Conservation (phyloP, 2,113 vertebrate genomes). For the Pristiophorus japonicus region DNA sequence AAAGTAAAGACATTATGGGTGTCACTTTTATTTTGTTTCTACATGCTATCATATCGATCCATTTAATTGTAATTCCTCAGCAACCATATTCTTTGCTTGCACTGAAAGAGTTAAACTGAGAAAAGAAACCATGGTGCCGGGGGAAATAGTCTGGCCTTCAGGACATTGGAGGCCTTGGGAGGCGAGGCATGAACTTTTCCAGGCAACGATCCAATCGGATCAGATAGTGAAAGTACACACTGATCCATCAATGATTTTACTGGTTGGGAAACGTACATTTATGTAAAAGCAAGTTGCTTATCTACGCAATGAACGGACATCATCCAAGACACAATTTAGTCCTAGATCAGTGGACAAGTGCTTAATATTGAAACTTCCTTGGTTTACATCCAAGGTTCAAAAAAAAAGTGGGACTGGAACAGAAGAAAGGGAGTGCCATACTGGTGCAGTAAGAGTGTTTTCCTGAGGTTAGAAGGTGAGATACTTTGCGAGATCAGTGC, state of each 20-base stretch:
- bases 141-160: not conserved
- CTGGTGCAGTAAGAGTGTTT: too few species aligned
- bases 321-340: not conserved
- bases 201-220: not conserved
- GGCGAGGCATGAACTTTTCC: not conserved
- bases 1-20: not conserved
- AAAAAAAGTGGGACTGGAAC: not conserved
- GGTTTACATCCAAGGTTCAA: not conserved
- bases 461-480: not conserved
- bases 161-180: not conserved
- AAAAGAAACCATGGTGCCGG: not conserved
- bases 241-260: slow-evolving; percentile 9
- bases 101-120: not conserved
- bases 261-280: slow-evolving; percentile 1
- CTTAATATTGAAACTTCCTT: not conserved
- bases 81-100: not conserved
- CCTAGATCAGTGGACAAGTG: not conserved
- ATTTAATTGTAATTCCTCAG: not conserved
- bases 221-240: slow-evolving; percentile 5
- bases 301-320: not conserved
- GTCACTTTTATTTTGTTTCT: not conserved
- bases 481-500: not conserved
- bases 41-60: not conserved
- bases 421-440: not conserved
- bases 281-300: not conserved